Percentiles rank a stretch among this genome's conserved stretches.
Evolutionary conservation across 2,888 invertebrate species (phyloP).

Genomic region (Metalampra italica): DNA sequence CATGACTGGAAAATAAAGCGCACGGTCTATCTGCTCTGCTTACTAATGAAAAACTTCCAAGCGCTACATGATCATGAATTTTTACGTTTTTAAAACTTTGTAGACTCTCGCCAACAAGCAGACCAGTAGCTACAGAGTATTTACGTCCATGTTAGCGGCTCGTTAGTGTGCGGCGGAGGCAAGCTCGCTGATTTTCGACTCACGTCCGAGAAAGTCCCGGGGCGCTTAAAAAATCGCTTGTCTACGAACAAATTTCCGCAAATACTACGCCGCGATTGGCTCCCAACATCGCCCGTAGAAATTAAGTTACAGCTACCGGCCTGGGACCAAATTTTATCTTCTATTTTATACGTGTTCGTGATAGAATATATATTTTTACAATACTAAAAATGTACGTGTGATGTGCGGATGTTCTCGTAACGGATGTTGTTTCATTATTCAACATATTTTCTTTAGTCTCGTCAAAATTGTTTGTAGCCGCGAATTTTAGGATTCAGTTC

Average conservation of each 20-base stretch:
- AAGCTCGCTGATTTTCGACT: constrained; percentile 41
- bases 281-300: constrained; percentile 43
- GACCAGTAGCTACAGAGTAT: background rate
- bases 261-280: constrained; percentile 48
- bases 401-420: background rate
- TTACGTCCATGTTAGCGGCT: constrained; percentile 10
- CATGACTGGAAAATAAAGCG: too few relatives aligned
- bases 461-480: constrained; percentile 26
- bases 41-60: background rate
- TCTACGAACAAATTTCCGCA: constrained; percentile 52
- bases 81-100: too few relatives aligned
- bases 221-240: constrained; percentile 47
- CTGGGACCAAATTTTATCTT: constrained; percentile 36
- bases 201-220: constrained; percentile 40
- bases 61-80: background rate
- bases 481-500: constrained; percentile 37
- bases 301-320: constrained; percentile 55
- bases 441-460: constrained; percentile 11
- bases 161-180: constrained; percentile 28
- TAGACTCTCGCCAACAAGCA: too few relatives aligned
- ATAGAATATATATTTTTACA: background rate
- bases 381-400: background rate
- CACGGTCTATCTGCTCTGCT: too few relatives aligned
- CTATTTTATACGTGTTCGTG: constrained; percentile 15
- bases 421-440: constrained; percentile 16